phyloP scores from a whole-genome alignment of 1,140 invertebrate genomes.

The Saccostrea echinata region DNA sequence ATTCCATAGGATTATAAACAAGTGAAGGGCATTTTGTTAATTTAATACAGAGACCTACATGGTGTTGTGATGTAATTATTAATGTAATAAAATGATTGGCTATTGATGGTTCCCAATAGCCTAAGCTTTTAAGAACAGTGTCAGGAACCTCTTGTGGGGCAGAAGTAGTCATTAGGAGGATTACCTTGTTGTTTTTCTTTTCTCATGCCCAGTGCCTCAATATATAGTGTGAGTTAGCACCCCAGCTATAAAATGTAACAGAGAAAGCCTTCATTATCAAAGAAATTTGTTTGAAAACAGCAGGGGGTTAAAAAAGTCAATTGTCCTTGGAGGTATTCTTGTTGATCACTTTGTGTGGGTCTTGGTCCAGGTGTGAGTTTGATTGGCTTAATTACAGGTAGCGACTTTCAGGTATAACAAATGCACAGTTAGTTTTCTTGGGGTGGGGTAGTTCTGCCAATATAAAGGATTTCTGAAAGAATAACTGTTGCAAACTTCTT shows the following conservation, averaged over 20 bases:
- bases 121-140: neutral
- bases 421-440: conserved; percentile 31
- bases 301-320: conserved; percentile 36
- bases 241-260: neutral
- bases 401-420: conserved; percentile 20
- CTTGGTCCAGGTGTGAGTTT: conserved; percentile 9
- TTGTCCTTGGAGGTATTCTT: conserved; percentile 13
- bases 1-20: conserved; percentile 15
- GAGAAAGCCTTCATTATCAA: conserved; percentile 21
- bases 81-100: conserved; percentile 13
- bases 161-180: conserved; percentile 11
- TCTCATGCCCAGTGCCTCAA: conserved; percentile 11
- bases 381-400: conserved; percentile 32
- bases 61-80: conserved; percentile 13
- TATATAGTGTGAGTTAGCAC: conserved; percentile 2
- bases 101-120: conserved; percentile 4
- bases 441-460: conserved; percentile 34
- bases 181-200: neutral
- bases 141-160: conserved; percentile 12
- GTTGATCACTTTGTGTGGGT: conserved; percentile 36
- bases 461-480: neutral
- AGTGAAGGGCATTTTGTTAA: conserved; percentile 31
- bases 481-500: neutral
- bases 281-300: conserved; percentile 22
- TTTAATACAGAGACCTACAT: neutral